Percentiles rank a stretch among this genome's conserved stretches.
These are phyloP conservation scores for Pemphredon lugubris DNA, from an alignment of 2,888 invertebrate genomes.

Conservation along the genomic window DNA sequence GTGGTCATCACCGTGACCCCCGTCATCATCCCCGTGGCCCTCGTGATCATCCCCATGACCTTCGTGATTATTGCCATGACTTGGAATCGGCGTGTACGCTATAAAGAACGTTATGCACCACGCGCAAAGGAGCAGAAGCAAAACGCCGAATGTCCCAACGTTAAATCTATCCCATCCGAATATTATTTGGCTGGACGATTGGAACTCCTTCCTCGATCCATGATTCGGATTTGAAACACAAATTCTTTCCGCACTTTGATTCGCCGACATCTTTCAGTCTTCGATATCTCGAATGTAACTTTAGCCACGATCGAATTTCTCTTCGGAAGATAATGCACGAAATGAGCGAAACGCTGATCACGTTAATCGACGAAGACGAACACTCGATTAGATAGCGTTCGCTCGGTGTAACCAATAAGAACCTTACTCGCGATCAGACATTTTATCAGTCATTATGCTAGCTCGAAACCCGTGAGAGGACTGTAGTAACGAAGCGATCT, in stretches of 20 bases:
- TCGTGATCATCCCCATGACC: constrained; percentile 9
- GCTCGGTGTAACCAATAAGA: neutral
- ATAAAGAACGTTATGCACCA: constrained; percentile 70
- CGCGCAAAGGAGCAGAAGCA: constrained; percentile 65
- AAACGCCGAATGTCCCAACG: constrained; percentile 44
- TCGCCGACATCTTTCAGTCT: constrained; percentile 15
- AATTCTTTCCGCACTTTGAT: constrained; percentile 22
- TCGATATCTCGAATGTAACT: neutral
- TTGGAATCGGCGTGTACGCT: constrained; percentile 53
- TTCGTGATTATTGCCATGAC: constrained; percentile 8
- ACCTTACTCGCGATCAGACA: neutral
- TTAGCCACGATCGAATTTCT: neutral
- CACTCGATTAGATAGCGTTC: constrained; percentile 37
- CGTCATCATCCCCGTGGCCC: constrained; percentile 11
- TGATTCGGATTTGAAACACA: too few relatives aligned
- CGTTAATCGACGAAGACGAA: neutral
- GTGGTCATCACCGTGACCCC: constrained; percentile 18
- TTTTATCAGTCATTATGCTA: neutral
- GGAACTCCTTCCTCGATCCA: constrained; percentile 5
- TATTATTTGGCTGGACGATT: constrained; percentile 50
- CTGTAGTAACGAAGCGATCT: too few relatives aligned
- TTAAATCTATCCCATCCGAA: constrained; percentile 75
- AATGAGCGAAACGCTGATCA: constrained; percentile 9
- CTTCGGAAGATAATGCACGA: neutral
- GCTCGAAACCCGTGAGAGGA: too few relatives aligned